Conservation (phyloP, 2,797 vertebrate species). For the Rousettus madagascariensis region DNA sequence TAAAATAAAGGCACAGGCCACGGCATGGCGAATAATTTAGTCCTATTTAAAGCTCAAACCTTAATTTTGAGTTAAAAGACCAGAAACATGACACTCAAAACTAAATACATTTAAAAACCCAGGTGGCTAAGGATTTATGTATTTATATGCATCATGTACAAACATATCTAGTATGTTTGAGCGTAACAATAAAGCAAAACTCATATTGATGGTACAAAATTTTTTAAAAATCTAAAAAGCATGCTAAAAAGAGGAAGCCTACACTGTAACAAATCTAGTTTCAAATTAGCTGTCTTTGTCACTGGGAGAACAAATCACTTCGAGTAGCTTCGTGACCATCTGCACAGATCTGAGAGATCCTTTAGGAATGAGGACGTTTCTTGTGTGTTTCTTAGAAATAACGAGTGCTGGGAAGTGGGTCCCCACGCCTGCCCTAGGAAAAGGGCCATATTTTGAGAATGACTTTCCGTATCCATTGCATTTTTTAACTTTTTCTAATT, state of each 20-base stretch:
- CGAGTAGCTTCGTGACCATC: accelerated
- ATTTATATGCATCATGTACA: slow-evolving; percentile 27
- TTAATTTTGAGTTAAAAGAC: slow-evolving; percentile 38
- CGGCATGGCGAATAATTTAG: background rate
- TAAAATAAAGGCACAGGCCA: slow-evolving; percentile 56
- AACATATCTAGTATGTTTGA: slow-evolving; percentile 53
- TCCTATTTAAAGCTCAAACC: slow-evolving; percentile 64
- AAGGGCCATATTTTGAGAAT: background rate
- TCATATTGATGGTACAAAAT: slow-evolving; percentile 32
- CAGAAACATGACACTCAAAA: slow-evolving; percentile 26
- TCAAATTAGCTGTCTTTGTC: accelerated
- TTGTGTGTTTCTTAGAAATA: accelerated
- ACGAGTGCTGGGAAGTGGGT: accelerated
- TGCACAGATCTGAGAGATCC: accelerated
- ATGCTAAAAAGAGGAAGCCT: slow-evolving; percentile 53
- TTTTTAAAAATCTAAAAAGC: background rate
- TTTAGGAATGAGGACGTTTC: background rate
- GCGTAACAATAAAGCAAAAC: slow-evolving; percentile 70
- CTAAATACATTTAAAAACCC: background rate
- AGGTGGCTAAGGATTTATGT: slow-evolving; percentile 57
- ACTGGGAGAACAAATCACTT: background rate
- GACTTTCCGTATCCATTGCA: too few relatives aligned
- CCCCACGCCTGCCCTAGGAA: too few relatives aligned
- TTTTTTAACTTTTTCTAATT: background rate
- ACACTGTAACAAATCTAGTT: background rate